Evolutionary conservation across 2,797 vertebrate species (phyloP), one percentile per base, ranked within the genome.

Genomic region (Paratrypauchen microcephalus): DNA sequence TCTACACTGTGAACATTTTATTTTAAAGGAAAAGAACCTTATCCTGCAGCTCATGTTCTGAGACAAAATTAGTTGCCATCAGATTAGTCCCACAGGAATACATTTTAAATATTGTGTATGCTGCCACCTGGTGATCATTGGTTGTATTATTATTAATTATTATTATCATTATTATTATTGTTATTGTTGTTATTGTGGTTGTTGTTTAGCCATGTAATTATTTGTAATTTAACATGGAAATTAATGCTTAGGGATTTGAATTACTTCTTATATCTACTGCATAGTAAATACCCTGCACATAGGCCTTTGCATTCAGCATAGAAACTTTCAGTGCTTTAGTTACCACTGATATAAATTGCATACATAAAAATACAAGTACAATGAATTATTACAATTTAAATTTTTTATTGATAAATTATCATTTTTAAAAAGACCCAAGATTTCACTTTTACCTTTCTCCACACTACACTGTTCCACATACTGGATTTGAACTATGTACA

Each of bases 381-480:
- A 11, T 6, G 8, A 65, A 66, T 69, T n/a, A 36, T 5, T 45
- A 15, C 12, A 30, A 64, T 71, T 83, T 91, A 85, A 69, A n/a
- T 16, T 78, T 94, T 94, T 94, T 94, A 94, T 94, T 94, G 92
- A 94, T 93, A 94, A 94, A 94, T 94, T 92, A 93, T 92, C 78
- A 87, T 90, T 91, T 93, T 93, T 91, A 92, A 93, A 95, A 95
- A 95, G 91, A 92, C 78, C 88, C 88, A 91, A 73, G 50, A 86
- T 81, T 45, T 79, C 86, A 74, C 77, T 68, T 62, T 84, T 78
- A 83, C 79, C 86, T 82, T 91, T 82, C 65, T 36, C 86, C 79
- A 72, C 83, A 69, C 89, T 88, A 86, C 83, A 79, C 70, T 75
- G 84, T 76, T 83, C n/a, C 71, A 84, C 81, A 77, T 86, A 86